Evolutionary conservation across 1,140 invertebrate genomes (phyloP), one percentile per base, ranked within the genome.

Genomic region (Lerema accius): DNA sequence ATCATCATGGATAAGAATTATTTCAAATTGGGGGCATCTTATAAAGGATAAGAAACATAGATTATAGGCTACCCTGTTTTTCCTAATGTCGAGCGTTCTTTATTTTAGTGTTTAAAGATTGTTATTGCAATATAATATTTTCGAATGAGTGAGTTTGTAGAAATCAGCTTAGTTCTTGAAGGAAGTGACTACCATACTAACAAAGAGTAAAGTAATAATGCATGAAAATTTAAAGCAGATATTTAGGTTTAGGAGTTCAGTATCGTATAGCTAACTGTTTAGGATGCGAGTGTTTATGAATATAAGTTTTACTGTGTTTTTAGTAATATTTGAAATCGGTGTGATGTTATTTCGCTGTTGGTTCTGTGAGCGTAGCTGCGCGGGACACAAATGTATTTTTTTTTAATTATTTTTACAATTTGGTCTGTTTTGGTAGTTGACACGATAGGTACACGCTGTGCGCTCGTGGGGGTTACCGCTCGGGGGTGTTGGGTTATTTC

Each of bases 351-450:
- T 26, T 9, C 13, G 13, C 14, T 19, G 16, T 55, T 37, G 50
- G 50, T 55, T 55, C 50, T 55, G 10, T 55, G 11, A 53, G 50
- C 50, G 50, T 26, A 55, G 37, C 50, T 55, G 50, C 50, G 50
- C 50, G 50, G 50, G 28, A 32, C 28, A 55, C 50, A 55, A 37
- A 26, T 17, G 11, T 11, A 35, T 35, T 28, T 14, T 10, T 26
- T 26, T 28, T 28, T 10, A 19, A 23, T 10, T 23, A 1, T 46
- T 46, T 46, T 0, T 23, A 16, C 4, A 13, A 19, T 45, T 45
- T 19, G 40, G 40, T 11, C 11, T 4, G 40, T 14, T 15, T 5
- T 43, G 17, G 17, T 43, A 43, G 9, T 43, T 43, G n/a, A n/a
- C 42, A 13, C 16, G 40, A 16, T 45, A 45, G 43, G 43, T 45